These are phyloP conservation scores for Quadriops clusia DNA, from an alignment of 2,888 invertebrate genomes.

Conservation along the genomic window DNA sequence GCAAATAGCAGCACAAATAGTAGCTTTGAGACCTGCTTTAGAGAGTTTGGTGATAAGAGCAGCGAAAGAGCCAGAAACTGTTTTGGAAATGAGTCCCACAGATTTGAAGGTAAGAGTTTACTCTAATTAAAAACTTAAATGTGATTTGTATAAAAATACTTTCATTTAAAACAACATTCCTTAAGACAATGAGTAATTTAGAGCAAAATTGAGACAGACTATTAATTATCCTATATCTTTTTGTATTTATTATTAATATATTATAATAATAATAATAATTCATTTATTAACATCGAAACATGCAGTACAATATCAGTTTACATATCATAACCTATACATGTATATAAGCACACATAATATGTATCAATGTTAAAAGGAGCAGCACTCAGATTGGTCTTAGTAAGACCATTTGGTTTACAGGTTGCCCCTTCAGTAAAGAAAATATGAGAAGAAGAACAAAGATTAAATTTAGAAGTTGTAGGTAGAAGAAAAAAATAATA, in stretches of 20 bases:
- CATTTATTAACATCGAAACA: background rate
- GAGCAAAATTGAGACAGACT: background rate
- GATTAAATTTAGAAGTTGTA: too few relatives aligned
- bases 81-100: constrained; percentile 48
- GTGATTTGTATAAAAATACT: too few relatives aligned
- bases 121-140: background rate
- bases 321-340: too few relatives aligned
- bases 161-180: background rate
- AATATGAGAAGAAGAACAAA: too few relatives aligned
- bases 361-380: too few relatives aligned
- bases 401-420: too few relatives aligned
- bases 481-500: too few relatives aligned
- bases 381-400: too few relatives aligned
- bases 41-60: constrained; percentile 75
- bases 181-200: background rate
- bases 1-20: constrained; percentile 63
- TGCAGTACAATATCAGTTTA: too few relatives aligned
- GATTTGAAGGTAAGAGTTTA: constrained; percentile 48
- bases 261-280: constrained; percentile 2
- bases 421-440: too few relatives aligned
- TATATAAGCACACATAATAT: too few relatives aligned
- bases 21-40: constrained; percentile 77
- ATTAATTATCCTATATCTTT: too few relatives aligned
- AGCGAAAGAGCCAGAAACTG: constrained; percentile 66
- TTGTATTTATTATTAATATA: background rate